Base-by-base conservation (phyloP, 2,797 vertebrate genomes). In the Ambastaia sidthimunki region DNA sequence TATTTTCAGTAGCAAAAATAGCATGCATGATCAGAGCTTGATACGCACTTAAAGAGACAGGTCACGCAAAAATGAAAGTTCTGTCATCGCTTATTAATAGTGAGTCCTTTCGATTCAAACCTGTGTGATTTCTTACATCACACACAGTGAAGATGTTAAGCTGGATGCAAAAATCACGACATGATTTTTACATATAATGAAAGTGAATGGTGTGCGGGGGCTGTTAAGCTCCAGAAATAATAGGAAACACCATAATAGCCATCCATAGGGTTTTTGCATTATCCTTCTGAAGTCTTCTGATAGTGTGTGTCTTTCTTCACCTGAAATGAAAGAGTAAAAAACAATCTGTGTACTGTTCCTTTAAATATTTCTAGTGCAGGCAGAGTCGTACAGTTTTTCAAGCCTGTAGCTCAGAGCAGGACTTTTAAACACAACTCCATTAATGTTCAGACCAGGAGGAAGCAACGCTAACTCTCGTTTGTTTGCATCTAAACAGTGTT, bases 381-480 rank as follows among this genome's bases (percentile, higher is more conserved):
- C 31, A 60, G 18, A 86, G 82, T 88, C 70, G 87, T 83, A 54
- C 83, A 90, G 89, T 91, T 87, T 81, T 86, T 81, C 87, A 92
- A 91, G 87, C 89, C 89, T 48, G 75, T 81, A 86, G 89, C 86
- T 83, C 89, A 88, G 87, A 85, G 86, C 90, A 92, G 91, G 90
- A 91, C 91, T 90, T 93, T 92, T 91, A 91, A 92, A 92, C 92
- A 88, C 91, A 94, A 93, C 93, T 92, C 87, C 84, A 88, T 89
- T 92, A 89, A 92, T 91, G 87, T 91, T 90, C 90, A 87, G 90
- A 91, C 92, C 88, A 88, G 86, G 91, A 89, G 87, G 87, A 88
- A 82, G 78, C 78, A 86, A 90, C 47, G 52, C 76, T 65, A 82
- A 74, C 62, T 15, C n/a, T 76, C 10, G 11, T 76, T 81, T 80